phyloP scores from a whole-genome alignment of 2,888 invertebrate species.

The Orthosia cruda region DNA sequence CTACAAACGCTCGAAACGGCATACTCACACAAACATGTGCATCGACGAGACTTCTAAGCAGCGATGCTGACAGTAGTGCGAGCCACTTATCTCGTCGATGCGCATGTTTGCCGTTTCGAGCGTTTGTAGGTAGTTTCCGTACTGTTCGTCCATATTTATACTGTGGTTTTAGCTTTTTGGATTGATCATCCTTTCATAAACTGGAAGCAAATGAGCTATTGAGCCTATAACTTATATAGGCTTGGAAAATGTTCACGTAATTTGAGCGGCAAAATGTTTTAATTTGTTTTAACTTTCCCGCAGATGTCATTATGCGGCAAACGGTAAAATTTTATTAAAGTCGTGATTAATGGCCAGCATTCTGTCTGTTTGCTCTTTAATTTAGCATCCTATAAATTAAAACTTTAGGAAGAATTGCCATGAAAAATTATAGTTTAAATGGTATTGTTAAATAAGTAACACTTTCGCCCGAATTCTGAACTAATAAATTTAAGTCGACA shows the following conservation, averaged over 20 bases:
- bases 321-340: constrained; percentile 1
- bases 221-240: neutral
- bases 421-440: neutral
- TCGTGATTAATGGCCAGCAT: constrained; percentile 1
- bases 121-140: no score
- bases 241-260: neutral
- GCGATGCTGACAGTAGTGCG: no score
- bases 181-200: neutral
- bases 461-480: no score
- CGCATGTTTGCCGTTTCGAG: no score
- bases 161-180: neutral
- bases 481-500: no score
- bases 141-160: no score
- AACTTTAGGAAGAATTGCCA: neutral
- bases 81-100: no score
- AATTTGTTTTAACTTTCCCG: constrained; percentile 16
- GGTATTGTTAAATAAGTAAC: no score
- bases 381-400: neutral
- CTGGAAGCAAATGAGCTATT: neutral
- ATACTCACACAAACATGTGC: no score
- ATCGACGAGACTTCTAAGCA: no score
- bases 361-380: constrained; percentile 16
- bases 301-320: constrained; percentile 7
- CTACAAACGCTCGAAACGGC: no score
- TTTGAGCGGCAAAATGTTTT: neutral